Percentiles rank a stretch among this genome's conserved stretches.
phyloP scores from a whole-genome alignment of 2,113 vertebrate species.

The Semnopithecus entellus region DNA sequence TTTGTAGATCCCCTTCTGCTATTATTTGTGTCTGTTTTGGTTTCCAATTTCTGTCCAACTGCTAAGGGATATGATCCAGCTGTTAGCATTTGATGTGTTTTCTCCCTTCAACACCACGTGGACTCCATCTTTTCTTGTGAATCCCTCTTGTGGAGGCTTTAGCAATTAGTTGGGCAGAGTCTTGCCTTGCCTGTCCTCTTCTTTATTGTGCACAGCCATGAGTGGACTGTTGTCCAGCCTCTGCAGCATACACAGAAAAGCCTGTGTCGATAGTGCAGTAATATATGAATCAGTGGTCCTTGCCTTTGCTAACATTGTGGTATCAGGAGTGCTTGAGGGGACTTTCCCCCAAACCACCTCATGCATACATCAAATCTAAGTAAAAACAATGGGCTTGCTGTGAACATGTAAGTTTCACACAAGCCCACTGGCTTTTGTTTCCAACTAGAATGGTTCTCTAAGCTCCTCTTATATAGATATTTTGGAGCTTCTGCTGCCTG shows the following conservation, averaged over 20 bases:
- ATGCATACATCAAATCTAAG: neutral
- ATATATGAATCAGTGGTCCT: neutral
- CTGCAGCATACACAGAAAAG: neutral
- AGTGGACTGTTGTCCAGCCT: neutral
- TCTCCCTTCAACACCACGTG: neutral
- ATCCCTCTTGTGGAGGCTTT: neutral
- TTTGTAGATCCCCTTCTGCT: neutral
- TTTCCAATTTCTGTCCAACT: neutral
- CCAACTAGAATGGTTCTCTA: neutral
- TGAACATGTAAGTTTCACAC: neutral
- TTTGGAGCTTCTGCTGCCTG: constrained; percentile 27
- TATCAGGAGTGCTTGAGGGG: neutral
- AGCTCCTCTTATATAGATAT: neutral
- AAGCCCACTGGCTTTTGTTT: neutral
- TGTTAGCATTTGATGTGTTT: neutral
- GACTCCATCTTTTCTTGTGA: neutral
- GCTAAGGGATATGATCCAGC: neutral
- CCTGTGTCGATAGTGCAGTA: neutral
- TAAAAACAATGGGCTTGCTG: neutral
- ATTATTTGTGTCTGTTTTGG: neutral
- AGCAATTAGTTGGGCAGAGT: neutral
- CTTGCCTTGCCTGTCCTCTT: neutral
- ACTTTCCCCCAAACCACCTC: neutral
- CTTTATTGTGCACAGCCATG: neutral
- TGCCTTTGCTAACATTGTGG: neutral